A percentile compares a stretch with the other conserved stretches of the same genome.
Evolutionary conservation across 2,888 invertebrate genomes (phyloP).

Genomic region (Sphinx pinastri): DNA sequence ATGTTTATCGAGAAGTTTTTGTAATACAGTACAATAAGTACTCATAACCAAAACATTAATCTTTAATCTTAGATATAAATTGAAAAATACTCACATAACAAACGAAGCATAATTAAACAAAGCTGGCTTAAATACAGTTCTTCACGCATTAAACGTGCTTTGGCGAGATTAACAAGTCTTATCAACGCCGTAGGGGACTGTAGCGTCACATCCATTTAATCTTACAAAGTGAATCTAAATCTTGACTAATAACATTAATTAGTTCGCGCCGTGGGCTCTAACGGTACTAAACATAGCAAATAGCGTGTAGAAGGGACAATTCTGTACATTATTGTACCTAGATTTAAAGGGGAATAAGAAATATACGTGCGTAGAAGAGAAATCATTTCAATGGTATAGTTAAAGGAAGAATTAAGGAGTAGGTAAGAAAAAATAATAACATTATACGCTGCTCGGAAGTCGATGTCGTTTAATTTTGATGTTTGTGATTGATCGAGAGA

Average conservation of each 20-base stretch:
- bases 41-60: no score
- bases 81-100: background rate
- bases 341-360: background rate
- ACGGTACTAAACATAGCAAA: background rate
- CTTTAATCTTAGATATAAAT: no score
- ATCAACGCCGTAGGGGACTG: constrained; percentile 4
- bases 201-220: background rate
- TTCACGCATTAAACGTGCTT: background rate
- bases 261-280: constrained; percentile 34
- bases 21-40: no score
- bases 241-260: constrained; percentile 44
- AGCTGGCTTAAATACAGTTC: background rate
- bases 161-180: background rate
- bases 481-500: no score
- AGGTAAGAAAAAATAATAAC: no score
- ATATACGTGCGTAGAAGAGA: no score
- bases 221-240: constrained; percentile 37
- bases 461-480: no score
- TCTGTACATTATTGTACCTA: background rate
- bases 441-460: no score
- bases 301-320: background rate
- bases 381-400: no score
- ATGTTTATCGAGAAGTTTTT: no score
- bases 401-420: no score
- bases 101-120: background rate